Evolutionary conservation across 2,797 vertebrate species (phyloP).

Genomic region (Esox masquinongy): DNA sequence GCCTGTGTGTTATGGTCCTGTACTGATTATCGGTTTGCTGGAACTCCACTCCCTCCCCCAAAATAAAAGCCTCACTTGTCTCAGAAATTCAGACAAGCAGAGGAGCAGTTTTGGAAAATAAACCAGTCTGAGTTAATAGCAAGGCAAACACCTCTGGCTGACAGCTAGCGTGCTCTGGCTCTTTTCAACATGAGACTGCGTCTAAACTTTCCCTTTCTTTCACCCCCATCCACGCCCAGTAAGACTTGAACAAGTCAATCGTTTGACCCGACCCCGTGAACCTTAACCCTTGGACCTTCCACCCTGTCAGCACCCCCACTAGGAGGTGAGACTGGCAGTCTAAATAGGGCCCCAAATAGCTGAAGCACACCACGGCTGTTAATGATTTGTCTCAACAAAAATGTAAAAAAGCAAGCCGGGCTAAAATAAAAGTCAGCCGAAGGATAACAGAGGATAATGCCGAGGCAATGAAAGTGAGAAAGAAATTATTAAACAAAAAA

Average conservation of each 20-base stretch:
- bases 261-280: constrained; percentile 67
- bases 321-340: constrained; percentile 48
- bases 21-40: constrained; percentile 48
- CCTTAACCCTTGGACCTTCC: constrained; percentile 66
- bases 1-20: neutral
- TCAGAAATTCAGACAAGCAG: constrained; percentile 50
- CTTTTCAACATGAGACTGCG: constrained; percentile 68
- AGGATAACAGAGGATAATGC: constrained; percentile 31
- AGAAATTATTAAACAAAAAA: constrained; percentile 55
- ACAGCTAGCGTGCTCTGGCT: constrained; percentile 69
- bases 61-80: constrained; percentile 39
- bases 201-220: constrained; percentile 58
- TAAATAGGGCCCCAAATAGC: constrained; percentile 37
- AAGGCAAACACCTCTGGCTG: constrained; percentile 70
- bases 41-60: constrained; percentile 22
- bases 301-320: constrained; percentile 68
- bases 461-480: constrained; percentile 47
- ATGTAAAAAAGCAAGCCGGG: constrained; percentile 64
- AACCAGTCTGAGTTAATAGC: constrained; percentile 70
- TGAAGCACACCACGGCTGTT: constrained; percentile 51
- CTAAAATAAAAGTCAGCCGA: constrained; percentile 26
- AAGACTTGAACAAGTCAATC: constrained; percentile 39
- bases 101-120: constrained; percentile 71
- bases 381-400: constrained; percentile 62
- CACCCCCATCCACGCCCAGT: constrained; percentile 34